These are phyloP conservation scores for Drosophila busckii DNA, from an alignment of 1,140 invertebrate species.

Conservation along the genomic window DNA sequence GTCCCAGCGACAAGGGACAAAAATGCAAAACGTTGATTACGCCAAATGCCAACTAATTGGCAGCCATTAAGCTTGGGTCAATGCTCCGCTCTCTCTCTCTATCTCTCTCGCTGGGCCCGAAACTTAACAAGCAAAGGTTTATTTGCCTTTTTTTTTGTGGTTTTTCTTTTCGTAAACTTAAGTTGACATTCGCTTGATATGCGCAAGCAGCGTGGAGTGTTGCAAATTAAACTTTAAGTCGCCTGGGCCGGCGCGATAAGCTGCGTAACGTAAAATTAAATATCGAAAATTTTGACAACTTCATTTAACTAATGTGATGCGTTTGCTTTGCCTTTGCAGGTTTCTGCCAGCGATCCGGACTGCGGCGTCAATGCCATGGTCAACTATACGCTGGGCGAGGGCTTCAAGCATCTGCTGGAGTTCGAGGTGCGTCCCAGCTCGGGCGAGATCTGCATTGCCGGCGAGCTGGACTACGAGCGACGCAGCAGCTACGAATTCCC, in stretches of 20 bases:
- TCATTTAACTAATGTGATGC: constrained; percentile 45
- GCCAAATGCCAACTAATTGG: constrained; percentile 67
- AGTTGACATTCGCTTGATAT: constrained; percentile 62
- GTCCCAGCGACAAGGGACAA: constrained; percentile 7
- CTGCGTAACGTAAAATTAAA: constrained; percentile 60
- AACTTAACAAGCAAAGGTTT: constrained; percentile 17
- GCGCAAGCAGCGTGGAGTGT: constrained; percentile 21
- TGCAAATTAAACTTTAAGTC: constrained; percentile 58
- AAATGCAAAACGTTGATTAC: constrained; percentile 64
- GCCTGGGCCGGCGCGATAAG: constrained; percentile 36
- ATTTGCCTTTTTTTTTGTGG: no score
- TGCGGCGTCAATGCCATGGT: constrained; percentile 96
- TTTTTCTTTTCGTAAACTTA: no score
- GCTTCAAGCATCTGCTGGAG: constrained; percentile 83
- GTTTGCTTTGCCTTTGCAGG: constrained; percentile 82
- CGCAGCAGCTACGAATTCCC: constrained; percentile 93
- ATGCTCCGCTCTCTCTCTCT: constrained; percentile 43
- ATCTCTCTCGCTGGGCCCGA: no score
- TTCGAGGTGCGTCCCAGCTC: constrained; percentile 89
- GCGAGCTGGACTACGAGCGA: constrained; percentile 91
- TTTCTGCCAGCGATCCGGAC: constrained; percentile 95
- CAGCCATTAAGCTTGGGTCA: constrained; percentile 53
- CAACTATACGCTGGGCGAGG: constrained; percentile 92
- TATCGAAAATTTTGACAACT: constrained; percentile 76
- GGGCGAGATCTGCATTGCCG: constrained; percentile 93